phyloP scores from a whole-genome alignment of 1,140 invertebrate genomes.

The Carposina sasakii region DNA sequence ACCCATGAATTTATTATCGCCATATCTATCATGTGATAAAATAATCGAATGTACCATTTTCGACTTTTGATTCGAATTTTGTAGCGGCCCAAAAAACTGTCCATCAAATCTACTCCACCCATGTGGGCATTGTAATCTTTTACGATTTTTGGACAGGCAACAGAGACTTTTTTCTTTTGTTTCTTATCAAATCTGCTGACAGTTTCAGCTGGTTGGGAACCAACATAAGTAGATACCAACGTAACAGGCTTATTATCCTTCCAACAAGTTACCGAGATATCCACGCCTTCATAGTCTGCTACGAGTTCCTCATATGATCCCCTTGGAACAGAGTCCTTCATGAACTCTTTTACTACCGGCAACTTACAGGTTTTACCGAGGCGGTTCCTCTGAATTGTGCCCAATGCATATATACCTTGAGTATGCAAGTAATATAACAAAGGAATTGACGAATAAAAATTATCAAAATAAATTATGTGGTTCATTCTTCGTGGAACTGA shows the following conservation, averaged over 20 bases:
- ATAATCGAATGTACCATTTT: slow-evolving; percentile 34
- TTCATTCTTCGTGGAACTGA: slow-evolving; percentile 4
- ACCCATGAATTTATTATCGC: slow-evolving; percentile 33
- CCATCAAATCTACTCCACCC: slow-evolving; percentile 28
- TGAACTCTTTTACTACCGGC: neutral
- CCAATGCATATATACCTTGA: slow-evolving; percentile 10
- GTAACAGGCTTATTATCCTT: slow-evolving; percentile 37
- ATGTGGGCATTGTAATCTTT: slow-evolving; percentile 44
- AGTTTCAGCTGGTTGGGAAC: slow-evolving; percentile 25
- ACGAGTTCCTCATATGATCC: slow-evolving; percentile 10
- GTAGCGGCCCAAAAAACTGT: slow-evolving; percentile 44
- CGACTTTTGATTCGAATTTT: slow-evolving; percentile 31
- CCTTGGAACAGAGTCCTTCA: slow-evolving; percentile 5
- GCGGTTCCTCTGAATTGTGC: slow-evolving; percentile 15
- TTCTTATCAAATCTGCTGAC: slow-evolving; percentile 31
- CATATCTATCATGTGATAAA: slow-evolving; percentile 35
- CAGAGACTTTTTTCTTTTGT: slow-evolving; percentile 26
- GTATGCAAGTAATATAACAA: slow-evolving; percentile 10
- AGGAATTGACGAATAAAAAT: slow-evolving; percentile 16
- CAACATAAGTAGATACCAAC: slow-evolving; percentile 35
- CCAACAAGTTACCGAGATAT: slow-evolving; percentile 14
- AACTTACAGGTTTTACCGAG: slow-evolving; percentile 10
- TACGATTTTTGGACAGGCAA: slow-evolving; percentile 50
- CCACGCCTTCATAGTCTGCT: slow-evolving; percentile 7
- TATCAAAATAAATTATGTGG: slow-evolving; percentile 19